A percentile compares a stretch with the other conserved stretches of the same genome.
Evolutionary conservation across 2,888 invertebrate species (phyloP).

Genomic region (Cataglyphis rosenhaueri): DNA sequence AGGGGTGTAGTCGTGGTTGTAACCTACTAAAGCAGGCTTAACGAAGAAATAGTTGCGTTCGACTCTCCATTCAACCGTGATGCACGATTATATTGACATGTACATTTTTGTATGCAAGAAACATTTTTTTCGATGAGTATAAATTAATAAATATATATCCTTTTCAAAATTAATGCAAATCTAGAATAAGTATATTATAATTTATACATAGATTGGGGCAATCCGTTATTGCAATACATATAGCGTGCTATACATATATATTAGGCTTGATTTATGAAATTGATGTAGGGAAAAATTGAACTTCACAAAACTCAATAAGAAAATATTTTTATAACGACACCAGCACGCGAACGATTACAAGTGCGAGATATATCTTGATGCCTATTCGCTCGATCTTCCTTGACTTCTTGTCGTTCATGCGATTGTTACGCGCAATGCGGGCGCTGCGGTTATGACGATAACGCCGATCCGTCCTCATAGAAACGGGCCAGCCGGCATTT

Average conservation of each 20-base stretch:
- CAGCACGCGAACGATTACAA: not conserved
- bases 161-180: not conserved
- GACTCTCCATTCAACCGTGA: not conserved
- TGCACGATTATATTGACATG: not conserved
- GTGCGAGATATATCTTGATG: not conserved
- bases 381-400: not conserved
- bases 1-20: constrained; percentile 73
- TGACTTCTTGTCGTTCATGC: constrained; percentile 2
- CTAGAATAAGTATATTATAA: not conserved
- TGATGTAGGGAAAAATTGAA: not conserved
- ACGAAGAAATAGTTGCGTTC: constrained; percentile 40
- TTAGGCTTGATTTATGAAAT: not conserved
- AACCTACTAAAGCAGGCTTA: constrained; percentile 64
- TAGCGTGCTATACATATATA: not conserved
- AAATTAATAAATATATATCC: not conserved
- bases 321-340: not conserved
- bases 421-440: constrained; percentile 46
- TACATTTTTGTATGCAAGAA: not conserved
- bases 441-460: constrained; percentile 42
- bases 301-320: not conserved
- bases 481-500: constrained; percentile 82
- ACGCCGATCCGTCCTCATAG: constrained; percentile 74
- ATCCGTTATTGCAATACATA: not conserved
- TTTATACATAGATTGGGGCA: not conserved
- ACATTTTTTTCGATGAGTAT: not conserved